Evolutionary conservation across 2,113 vertebrate species (phyloP), one percentile per base, ranked within the genome.

Genomic region (Phasianus colchicus): DNA sequence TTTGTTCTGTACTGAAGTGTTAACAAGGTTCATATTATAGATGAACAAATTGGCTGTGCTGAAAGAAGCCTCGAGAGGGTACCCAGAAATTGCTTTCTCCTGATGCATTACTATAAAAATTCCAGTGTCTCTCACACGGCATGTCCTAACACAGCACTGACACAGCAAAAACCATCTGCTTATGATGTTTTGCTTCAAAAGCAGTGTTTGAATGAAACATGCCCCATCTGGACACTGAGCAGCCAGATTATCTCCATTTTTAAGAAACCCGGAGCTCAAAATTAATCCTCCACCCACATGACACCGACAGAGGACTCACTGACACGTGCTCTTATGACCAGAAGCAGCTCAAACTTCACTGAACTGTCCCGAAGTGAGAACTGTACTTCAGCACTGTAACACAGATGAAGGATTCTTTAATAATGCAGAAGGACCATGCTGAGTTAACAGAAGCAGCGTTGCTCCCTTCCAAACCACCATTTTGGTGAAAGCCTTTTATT

Each of bases 401-500:
- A 47, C 25, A 79, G 92, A 83, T 52, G 64, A 58, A 89, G 60
- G 50, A 38, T 86, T 87, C 55, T 74, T 73, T 70, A 66, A 74
- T 30, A 25, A 4, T 58, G 67, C 17, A 6, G 85, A 82, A 91
- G 83, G 36, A 63, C 52, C 71, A 67, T 0, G 1, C 58, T 74
- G 71, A 43, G 64, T 47, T 87, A 90, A 92, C 54, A 9, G 63
- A 40, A 78, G 54, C 50, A 30, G 45, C 71, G 50, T 42, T 71
- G 55, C 58, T 94, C 70, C 63, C 91, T 40, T 92, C 34, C 69
- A 78, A 82, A 47, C 7, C 57, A 32, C 67, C 77, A 42, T 48
- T 83, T 60, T 30, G 73, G 55, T 91, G 54, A 86, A 92, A 90
- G 55, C 75, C 73, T 86, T 94, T 86, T 87, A 54, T 57, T 79